Evolutionary conservation across 2,113 vertebrate species (phyloP).

Genomic region (Microcebus jonahi): DNA sequence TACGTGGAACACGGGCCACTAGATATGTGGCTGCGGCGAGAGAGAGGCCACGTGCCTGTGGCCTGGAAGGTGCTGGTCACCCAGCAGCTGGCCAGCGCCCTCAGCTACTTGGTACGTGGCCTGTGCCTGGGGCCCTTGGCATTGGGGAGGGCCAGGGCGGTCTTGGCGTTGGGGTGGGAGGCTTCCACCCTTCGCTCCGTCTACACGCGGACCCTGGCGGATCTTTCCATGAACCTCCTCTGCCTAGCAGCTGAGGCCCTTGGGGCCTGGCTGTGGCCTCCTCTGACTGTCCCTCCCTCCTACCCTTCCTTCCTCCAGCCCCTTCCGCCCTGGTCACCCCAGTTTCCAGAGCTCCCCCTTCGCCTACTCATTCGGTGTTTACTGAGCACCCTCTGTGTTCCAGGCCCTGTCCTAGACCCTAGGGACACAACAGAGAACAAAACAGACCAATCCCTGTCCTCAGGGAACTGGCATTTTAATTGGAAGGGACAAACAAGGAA

Average conservation of each 20-base stretch:
- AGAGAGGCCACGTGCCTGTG: slow-evolving; percentile 86
- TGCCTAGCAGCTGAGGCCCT: neutral
- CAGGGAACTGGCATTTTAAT: neutral
- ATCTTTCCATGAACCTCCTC: neutral
- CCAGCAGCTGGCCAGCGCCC: slow-evolving; percentile 93
- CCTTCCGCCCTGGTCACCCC: neutral
- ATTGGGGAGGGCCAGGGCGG: neutral
- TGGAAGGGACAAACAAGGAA: neutral
- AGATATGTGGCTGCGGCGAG: slow-evolving; percentile 92
- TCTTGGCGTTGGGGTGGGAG: neutral
- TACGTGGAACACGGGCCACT: slow-evolving; percentile 94
- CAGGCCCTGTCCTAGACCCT: neutral
- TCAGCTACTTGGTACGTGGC: slow-evolving; percentile 92
- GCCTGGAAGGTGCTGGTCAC: slow-evolving; percentile 95
- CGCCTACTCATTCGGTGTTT: neutral
- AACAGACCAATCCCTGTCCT: neutral
- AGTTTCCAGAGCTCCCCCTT: neutral
- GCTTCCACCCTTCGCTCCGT: neutral
- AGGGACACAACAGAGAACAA: neutral
- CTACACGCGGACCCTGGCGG: neutral
- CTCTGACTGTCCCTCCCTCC: neutral
- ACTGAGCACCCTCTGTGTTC: neutral
- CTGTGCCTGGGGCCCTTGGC: rapidly evolving
- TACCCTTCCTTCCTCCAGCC: neutral
- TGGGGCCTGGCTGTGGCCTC: neutral